Evolutionary conservation across 2,113 vertebrate species (phyloP).

Genomic region (Ondatra zibethicus): DNA sequence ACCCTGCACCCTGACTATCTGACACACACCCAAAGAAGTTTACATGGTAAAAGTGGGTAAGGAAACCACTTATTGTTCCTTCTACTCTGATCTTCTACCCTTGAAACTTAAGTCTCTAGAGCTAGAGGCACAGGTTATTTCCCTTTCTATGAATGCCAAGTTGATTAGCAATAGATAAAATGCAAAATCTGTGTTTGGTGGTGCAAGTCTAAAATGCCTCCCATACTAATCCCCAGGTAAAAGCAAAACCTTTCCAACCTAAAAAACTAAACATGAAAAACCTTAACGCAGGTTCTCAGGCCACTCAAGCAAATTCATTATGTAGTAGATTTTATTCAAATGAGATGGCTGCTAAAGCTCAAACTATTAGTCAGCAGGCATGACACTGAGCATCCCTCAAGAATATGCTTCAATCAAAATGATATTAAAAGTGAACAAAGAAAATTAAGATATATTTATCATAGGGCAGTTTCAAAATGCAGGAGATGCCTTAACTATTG

Average conservation of each 20-base stretch:
- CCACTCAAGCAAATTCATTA: not conserved
- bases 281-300: not conserved
- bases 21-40: not conserved
- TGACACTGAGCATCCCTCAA: constrained; percentile 56
- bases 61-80: constrained; percentile 32
- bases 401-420: constrained; percentile 65
- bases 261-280: not conserved
- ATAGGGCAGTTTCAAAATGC: constrained; percentile 75
- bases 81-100: not conserved
- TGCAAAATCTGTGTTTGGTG: not conserved
- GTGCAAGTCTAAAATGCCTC: not conserved
- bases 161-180: not conserved
- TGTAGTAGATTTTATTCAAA: constrained; percentile 11
- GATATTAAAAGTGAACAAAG: constrained; percentile 74
- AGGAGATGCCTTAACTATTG: constrained; percentile 83
- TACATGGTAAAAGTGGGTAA: not conserved
- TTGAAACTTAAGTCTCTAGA: not conserved
- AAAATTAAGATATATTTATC: constrained; percentile 82
- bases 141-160: not conserved
- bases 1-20: not conserved
- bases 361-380: constrained; percentile 61
- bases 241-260: constrained; percentile 2
- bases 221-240: not conserved
- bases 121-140: not conserved
- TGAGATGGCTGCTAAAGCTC: constrained; percentile 47